These are phyloP conservation scores for Catostomus latipinnis DNA, from an alignment of 2,797 vertebrate genomes.

Conservation along the genomic window DNA sequence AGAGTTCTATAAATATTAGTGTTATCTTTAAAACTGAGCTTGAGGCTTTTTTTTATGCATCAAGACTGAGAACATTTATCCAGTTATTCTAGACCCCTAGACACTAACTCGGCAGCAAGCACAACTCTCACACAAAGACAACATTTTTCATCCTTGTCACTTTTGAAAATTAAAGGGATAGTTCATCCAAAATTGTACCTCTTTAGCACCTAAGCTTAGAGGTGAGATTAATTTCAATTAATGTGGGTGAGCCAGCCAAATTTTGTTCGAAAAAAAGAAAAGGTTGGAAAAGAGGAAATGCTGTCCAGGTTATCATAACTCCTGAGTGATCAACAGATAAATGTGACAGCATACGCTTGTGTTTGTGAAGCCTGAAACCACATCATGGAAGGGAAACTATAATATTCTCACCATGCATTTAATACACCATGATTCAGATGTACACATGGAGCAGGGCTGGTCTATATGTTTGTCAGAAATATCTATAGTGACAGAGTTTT, in stretches of 20 bases:
- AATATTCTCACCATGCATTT: conserved; percentile 27
- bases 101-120: neutral
- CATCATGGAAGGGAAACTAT: conserved; percentile 15
- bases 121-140: conserved; percentile 16
- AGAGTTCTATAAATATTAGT: conserved; percentile 7
- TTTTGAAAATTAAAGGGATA: neutral
- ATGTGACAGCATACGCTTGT: conserved; percentile 6
- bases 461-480: neutral
- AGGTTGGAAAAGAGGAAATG: conserved; percentile 6
- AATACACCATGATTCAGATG: neutral
- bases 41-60: conserved; percentile 9
- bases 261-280: neutral
- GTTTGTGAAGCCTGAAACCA: conserved; percentile 2
- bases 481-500: neutral
- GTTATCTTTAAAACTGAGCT: conserved; percentile 11
- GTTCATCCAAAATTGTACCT: no score
- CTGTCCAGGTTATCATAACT: neutral
- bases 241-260: no score
- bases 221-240: no score
- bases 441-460: neutral
- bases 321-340: neutral
- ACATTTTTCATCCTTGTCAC: neutral
- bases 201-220: neutral
- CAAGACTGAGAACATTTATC: neutral
- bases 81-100: conserved; percentile 4